These are phyloP conservation scores for Perithous albicinctus DNA, from an alignment of 2,888 invertebrate genomes.

Conservation along the genomic window DNA sequence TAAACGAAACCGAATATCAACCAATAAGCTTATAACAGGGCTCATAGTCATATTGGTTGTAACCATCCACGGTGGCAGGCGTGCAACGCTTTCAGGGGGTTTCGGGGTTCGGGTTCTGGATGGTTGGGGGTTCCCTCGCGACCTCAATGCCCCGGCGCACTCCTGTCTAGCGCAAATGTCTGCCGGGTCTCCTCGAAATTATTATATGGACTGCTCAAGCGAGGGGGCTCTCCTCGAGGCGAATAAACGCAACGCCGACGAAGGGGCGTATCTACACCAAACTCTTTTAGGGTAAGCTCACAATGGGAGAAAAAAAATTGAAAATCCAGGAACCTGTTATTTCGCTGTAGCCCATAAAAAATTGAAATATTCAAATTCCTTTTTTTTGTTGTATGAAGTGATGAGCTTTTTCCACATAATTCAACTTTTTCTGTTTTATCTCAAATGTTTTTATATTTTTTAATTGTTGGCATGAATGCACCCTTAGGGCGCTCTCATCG, in stretches of 20 bases:
- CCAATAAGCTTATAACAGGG: constrained; percentile 21
- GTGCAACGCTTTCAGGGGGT: constrained; percentile 53
- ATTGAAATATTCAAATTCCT: background rate
- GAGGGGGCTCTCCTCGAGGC: constrained; percentile 65
- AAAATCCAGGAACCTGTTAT: background rate
- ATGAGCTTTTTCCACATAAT: too few species aligned
- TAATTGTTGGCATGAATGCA: constrained; percentile 29
- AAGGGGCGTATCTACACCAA: constrained; percentile 52
- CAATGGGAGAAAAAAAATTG: constrained; percentile 15
- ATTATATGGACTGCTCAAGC: constrained; percentile 71
- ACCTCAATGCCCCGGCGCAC: constrained; percentile 54
- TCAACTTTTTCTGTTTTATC: background rate
- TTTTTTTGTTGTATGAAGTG: background rate
- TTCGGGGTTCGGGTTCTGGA: constrained; percentile 46
- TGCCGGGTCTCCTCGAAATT: constrained; percentile 76
- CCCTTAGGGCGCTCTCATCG: constrained; percentile 31
- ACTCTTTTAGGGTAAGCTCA: constrained; percentile 45
- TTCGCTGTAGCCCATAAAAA: background rate
- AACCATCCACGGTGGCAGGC: constrained; percentile 51
- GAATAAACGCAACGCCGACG: constrained; percentile 64
- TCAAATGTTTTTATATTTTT: too few species aligned
- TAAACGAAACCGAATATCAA: constrained; percentile 34
- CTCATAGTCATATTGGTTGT: constrained; percentile 35
- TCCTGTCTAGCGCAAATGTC: constrained; percentile 69
- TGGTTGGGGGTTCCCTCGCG: constrained; percentile 55